Conservation (phyloP, 2,888 invertebrate species). For the Drosophila histrio region DNA sequence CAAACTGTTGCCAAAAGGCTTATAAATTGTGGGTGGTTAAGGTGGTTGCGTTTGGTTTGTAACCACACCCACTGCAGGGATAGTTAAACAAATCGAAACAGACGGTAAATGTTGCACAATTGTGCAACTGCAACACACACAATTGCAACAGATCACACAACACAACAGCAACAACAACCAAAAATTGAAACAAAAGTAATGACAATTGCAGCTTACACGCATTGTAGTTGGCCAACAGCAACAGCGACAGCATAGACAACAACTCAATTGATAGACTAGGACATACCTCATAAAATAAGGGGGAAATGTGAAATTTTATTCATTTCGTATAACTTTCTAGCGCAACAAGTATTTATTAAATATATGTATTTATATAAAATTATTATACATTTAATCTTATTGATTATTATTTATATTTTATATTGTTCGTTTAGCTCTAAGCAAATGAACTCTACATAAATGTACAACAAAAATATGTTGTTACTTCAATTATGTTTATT, state of each 20-base stretch:
- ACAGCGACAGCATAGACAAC: conserved; percentile 15
- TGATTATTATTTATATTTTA: neutral
- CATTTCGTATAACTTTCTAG: neutral
- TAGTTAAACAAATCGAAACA: conserved; percentile 31
- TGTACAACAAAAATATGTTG: neutral
- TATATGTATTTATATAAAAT: too few relatives aligned
- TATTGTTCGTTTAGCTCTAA: neutral
- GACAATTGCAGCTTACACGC: conserved; percentile 28
- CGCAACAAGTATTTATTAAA: too few relatives aligned
- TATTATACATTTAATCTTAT: neutral
- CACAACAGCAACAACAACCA: conserved; percentile 1
- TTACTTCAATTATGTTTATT: neutral
- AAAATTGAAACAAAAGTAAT: conserved; percentile 20
- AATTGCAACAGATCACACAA: conserved; percentile 36
- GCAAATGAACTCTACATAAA: neutral
- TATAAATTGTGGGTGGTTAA: conserved; percentile 67
- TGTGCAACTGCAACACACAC: conserved; percentile 39
- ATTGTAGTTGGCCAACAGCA: conserved; percentile 23
- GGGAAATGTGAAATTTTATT: too few relatives aligned
- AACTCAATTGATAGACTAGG: neutral
- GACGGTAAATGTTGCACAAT: conserved; percentile 61
- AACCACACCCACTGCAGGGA: neutral
- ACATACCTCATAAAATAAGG: conserved; percentile 10
- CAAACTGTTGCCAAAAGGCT: conserved; percentile 80
- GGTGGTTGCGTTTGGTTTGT: neutral